Base-by-base conservation (phyloP, 2,888 invertebrate species). In the Apodemia duryi region DNA sequence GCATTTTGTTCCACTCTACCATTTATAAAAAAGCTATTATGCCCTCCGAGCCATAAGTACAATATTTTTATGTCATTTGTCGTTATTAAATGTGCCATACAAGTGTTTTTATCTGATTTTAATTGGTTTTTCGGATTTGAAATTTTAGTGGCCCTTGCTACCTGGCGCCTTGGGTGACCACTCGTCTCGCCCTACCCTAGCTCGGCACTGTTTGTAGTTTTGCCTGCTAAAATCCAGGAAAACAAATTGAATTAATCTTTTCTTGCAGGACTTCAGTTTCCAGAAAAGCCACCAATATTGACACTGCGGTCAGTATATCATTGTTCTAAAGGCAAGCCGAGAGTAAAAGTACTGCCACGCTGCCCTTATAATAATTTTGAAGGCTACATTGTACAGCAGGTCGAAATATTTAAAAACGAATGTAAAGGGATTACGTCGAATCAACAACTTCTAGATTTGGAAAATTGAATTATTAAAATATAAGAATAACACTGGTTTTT, bases 251-350 rank as follows among this genome's bases (percentile, higher is more conserved):
- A 68, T 66, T 35, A 65, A 41, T 43, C 63, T 70, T 63, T 2
- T 38, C 63, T 83, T 84, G 52, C 80, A 91, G 90, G 85, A 70
- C 69, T 79, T 1, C 83, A 86, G 70, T 95, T 94, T 78, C 95
- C 94, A 7, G 86, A 87, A 62, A 93, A 93, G 67, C 84, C 84
- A 57, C 94, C 94, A 43, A 81, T 83, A 62, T 78, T 94, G 49
- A 86, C 81, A 3, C 73, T 94, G 5, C 81, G 91, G 67, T 94
- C 94, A 11, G 84, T 94, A n/a, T 94, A 94, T 77, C 93, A 94
- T 71, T 80, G 78, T 66, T 81, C 70, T 65, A 90, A 89, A 75
- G 89, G 91, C 41, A 89, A 86, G 74, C 92, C 92, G 0, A 85
- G 81, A 67, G 83, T 74, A 65, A 92, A 92, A 81, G 78, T 87